A percentile compares a stretch with the other conserved stretches of the same genome.
phyloP scores from a whole-genome alignment of 2,113 vertebrate genomes.

The Crotalus tigris region DNA sequence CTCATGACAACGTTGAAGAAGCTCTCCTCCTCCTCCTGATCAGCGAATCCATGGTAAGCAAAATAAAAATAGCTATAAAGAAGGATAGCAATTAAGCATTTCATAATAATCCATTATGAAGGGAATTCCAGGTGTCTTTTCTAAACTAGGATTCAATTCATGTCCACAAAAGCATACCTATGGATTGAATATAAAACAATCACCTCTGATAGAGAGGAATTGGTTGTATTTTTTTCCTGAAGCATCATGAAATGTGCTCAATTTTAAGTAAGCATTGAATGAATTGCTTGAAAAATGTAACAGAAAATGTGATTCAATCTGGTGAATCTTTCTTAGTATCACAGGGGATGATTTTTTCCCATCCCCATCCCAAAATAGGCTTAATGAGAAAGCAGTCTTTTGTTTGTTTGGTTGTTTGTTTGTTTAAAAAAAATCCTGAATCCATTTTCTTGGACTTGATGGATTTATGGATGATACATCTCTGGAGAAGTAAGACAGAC shows the following conservation, averaged over 20 bases:
- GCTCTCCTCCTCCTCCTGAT: conserved; percentile 93
- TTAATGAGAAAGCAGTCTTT: not conserved
- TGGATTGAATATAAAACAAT: conserved; percentile 16
- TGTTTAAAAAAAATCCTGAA: not conserved
- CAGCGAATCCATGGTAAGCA: conserved; percentile 97
- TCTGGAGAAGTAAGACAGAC: not conserved
- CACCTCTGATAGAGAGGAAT: not conserved
- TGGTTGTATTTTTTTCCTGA: conserved; percentile 3
- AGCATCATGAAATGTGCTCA: not conserved
- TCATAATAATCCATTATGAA: conserved; percentile 10
- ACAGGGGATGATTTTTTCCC: not conserved
- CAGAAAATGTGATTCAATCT: not conserved
- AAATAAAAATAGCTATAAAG: conserved; percentile 30
- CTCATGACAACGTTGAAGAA: conserved; percentile 96
- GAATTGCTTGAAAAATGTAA: conserved; percentile 1
- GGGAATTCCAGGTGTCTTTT: conserved; percentile 19
- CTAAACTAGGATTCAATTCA: not conserved
- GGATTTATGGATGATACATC: not conserved
- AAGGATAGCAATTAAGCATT: not conserved
- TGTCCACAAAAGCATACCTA: conserved; percentile 19
- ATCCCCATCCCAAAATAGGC: not conserved
- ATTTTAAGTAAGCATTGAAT: not conserved
- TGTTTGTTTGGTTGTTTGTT: too few species aligned
- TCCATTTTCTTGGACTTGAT: not conserved
- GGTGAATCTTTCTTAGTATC: not conserved